Evolutionary conservation across 2,888 invertebrate species (phyloP).

Genomic region (Sminthurinus aureus): DNA sequence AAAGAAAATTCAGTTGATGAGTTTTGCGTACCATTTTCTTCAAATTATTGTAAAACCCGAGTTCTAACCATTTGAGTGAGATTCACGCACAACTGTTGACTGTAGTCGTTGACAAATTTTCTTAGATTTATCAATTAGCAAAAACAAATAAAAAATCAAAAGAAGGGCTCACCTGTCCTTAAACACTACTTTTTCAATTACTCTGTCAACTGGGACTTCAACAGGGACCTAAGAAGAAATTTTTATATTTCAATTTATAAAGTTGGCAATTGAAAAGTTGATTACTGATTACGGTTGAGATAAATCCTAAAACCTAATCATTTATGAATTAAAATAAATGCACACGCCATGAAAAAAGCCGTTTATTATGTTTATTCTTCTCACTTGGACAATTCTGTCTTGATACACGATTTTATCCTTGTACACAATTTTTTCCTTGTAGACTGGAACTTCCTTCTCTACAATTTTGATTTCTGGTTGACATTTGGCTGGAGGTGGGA

Average conservation of each 20-base stretch:
- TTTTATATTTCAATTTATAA: not conserved
- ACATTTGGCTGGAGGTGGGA: slow-evolving; percentile 7
- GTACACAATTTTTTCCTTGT: not conserved
- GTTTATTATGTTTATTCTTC: no score
- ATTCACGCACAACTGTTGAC: no score
- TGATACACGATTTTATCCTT: not conserved
- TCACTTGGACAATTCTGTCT: not conserved
- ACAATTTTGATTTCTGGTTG: not conserved
- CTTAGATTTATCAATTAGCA: not conserved
- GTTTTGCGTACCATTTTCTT: no score
- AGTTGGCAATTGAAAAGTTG: not conserved
- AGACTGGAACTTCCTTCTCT: not conserved
- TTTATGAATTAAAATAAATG: no score
- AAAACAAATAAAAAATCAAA: no score
- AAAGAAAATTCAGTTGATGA: not conserved
- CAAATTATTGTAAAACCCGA: no score
- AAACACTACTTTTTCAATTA: not conserved
- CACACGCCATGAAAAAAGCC: no score
- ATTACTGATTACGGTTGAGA: no score
- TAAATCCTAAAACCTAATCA: no score
- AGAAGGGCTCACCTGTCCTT: not conserved
- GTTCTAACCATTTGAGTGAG: no score
- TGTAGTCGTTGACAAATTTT: no score
- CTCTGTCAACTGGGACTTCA: not conserved
- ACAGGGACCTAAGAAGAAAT: not conserved